A percentile compares a stretch with the other conserved stretches of the same genome.
Evolutionary conservation across 1,140 invertebrate species (phyloP).

Genomic region (Micrasema minimum): DNA sequence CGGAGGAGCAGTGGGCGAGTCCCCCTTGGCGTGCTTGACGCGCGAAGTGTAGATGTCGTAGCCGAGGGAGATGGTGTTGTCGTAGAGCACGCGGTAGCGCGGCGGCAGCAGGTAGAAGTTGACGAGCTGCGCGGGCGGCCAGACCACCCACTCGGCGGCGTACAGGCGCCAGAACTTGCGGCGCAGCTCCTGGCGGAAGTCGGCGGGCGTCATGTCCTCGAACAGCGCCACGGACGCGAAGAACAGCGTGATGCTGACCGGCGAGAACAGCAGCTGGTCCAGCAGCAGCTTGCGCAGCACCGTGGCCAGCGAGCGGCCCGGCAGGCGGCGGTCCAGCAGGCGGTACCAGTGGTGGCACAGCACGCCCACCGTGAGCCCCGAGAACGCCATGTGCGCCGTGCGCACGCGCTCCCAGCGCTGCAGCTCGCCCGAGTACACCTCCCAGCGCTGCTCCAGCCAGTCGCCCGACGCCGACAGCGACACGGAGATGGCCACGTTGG

Average conservation of each 20-base stretch:
- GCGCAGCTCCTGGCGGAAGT: conserved; percentile 78
- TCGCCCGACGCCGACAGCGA: conserved; percentile 83
- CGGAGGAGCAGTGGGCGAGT: too few relatives aligned
- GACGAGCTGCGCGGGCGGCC: conserved; percentile 77
- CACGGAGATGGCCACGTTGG: conserved; percentile 87
- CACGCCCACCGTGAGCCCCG: conserved; percentile 83
- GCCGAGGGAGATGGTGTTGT: conserved; percentile 89
- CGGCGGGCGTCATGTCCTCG: conserved; percentile 71
- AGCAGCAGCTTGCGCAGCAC: conserved; percentile 87
- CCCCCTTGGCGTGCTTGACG: conserved; percentile 76
- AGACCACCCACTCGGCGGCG: conserved; percentile 82
- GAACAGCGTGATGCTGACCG: conserved; percentile 83
- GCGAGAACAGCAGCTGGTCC: conserved; percentile 91
- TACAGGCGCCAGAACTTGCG: conserved; percentile 84
- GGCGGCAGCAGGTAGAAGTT: conserved; percentile 91
- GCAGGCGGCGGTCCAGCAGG: conserved; percentile 74
- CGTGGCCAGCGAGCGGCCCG: conserved; percentile 74
- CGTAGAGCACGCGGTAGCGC: conserved; percentile 87
- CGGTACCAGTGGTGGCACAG: conserved; percentile 85
- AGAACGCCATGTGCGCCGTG: conserved; percentile 82
- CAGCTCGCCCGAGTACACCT: conserved; percentile 74
- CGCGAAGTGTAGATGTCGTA: conserved; percentile 94
- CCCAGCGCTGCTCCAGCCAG: conserved; percentile 85
- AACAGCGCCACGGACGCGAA: conserved; percentile 82
- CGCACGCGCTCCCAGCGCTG: conserved; percentile 73